Evolutionary conservation across 2,888 invertebrate genomes (phyloP), one percentile per base, ranked within the genome.

Genomic region (Xanthorhoe designata): DNA sequence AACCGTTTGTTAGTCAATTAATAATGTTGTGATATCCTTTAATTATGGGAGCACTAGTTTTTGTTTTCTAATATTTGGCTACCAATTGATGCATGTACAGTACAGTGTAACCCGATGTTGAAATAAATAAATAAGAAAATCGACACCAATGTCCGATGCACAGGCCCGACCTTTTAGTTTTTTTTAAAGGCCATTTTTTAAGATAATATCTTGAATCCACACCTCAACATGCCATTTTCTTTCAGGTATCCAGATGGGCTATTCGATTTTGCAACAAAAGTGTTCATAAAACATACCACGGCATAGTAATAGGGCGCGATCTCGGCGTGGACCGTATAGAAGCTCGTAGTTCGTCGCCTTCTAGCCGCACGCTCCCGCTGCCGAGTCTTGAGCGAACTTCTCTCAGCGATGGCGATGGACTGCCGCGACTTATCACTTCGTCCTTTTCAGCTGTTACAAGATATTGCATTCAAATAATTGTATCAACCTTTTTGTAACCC

Each of bases 321-420:
- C 45, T 95, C 95, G 64, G 96, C 95, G n/a, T 96, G 10, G 96
- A 96, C n/a, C 80, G 78, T 19, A 96, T 93, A 6, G 96, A 96
- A 1, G 96, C 96, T 53, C 97, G 94, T 69, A 96, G 96, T 75
- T 95, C 96, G 1, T 94, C 95, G 2, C 96, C 96, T 80, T 96
- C 96, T 47, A 96, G 51, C 32, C 94, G 42, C 92, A 94, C 78
- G 94, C 89, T 95, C 50, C 96, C 96, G 75, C 96, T 95, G 66
- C 96, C 96, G 58, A 97, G 94, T 64, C 94, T 57, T 92, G 94
- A 71, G 94, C 91, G 86, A 94, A 77, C 83, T 67, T 96, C 96
- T 42, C 96, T 96, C 51, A 96, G 77, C 89, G 96, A 81, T 92
- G 96, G 81, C 95, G 94, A 86, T 2, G 93, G 94, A 29, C 93